A percentile compares a stretch with the other conserved stretches of the same genome.
Conservation (phyloP, 2,888 invertebrate genomes). For the Pomacea canaliculata region DNA sequence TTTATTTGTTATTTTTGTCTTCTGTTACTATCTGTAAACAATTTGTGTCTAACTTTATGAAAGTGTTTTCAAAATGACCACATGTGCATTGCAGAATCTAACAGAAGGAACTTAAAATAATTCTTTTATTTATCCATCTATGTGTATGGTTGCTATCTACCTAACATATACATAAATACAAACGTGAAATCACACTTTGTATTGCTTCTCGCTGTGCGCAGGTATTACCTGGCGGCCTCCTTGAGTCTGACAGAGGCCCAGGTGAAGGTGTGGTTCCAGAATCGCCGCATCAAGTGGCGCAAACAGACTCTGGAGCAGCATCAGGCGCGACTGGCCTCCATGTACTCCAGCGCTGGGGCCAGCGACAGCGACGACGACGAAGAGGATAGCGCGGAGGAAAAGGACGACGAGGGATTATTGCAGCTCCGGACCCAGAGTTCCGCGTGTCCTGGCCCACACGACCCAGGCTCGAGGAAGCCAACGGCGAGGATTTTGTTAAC, state of each 20-base stretch:
- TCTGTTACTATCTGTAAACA: no score
- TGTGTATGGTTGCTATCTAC: no score
- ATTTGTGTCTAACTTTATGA: no score
- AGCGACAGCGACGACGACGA: conserved; percentile 37
- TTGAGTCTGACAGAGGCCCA: conserved; percentile 90
- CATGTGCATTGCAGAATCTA: no score
- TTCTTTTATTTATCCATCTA: no score
- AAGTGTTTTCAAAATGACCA: no score
- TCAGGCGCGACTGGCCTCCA: conserved; percentile 50
- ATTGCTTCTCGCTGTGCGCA: conserved; percentile 27
- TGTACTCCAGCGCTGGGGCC: conserved; percentile 41
- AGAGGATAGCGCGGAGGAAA: conserved; percentile 11
- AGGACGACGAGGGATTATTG: conserved; percentile 2
- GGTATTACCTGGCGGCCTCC: conserved; percentile 90
- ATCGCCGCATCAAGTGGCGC: conserved; percentile 89
- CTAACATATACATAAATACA: no score
- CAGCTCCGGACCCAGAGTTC: no score
- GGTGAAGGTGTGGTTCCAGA: conserved; percentile 74
- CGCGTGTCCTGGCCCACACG: background rate
- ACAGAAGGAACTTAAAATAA: no score
- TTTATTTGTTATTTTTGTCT: no score
- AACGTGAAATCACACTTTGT: no score
- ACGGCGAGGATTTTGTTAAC: no score
- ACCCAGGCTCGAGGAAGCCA: background rate
- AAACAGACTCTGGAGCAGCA: conserved; percentile 94